Percentiles rank a stretch among this genome's conserved stretches.
These are phyloP conservation scores for Apis cerana DNA, from an alignment of 1,140 invertebrate genomes.

Conservation along the genomic window DNA sequence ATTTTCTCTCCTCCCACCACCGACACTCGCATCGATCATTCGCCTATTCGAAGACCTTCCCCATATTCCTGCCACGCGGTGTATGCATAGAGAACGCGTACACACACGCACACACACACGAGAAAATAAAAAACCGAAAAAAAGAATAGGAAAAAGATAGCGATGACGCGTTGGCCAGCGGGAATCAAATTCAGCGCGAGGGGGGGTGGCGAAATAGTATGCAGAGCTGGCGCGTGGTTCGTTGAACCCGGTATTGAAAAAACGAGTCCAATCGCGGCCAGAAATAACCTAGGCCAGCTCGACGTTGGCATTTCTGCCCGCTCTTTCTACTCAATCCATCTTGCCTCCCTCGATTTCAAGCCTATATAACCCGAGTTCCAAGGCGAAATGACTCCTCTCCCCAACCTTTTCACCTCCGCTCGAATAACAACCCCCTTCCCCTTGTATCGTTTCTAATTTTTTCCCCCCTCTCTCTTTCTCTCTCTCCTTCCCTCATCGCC, in stretches of 20 bases:
- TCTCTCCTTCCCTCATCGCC: neutral
- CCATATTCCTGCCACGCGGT: neutral
- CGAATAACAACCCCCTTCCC: too few species aligned
- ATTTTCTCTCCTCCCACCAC: neutral
- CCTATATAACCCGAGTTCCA: constrained; percentile 28
- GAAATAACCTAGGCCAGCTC: constrained; percentile 55
- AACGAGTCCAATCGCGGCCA: constrained; percentile 60
- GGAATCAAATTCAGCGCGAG: constrained; percentile 36
- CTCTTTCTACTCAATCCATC: constrained; percentile 56
- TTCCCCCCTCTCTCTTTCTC: neutral
- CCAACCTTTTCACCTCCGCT: neutral
- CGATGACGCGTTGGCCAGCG: constrained; percentile 28
- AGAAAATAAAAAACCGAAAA: too few species aligned
- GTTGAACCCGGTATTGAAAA: constrained; percentile 64
- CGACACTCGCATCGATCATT: constrained; percentile 3
- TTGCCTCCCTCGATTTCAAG: constrained; percentile 54
- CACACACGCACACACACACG: accelerated
- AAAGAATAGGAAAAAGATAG: neutral
- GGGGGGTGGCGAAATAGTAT: constrained; percentile 22
- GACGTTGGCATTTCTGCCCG: constrained; percentile 39
- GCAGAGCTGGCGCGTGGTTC: constrained; percentile 40
- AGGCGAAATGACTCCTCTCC: constrained; percentile 53
- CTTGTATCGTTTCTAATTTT: neutral
- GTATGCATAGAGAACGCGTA: neutral
- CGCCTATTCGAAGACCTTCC: neutral